Conservation (phyloP, 2,888 invertebrate species). For the Tuta absoluta region DNA sequence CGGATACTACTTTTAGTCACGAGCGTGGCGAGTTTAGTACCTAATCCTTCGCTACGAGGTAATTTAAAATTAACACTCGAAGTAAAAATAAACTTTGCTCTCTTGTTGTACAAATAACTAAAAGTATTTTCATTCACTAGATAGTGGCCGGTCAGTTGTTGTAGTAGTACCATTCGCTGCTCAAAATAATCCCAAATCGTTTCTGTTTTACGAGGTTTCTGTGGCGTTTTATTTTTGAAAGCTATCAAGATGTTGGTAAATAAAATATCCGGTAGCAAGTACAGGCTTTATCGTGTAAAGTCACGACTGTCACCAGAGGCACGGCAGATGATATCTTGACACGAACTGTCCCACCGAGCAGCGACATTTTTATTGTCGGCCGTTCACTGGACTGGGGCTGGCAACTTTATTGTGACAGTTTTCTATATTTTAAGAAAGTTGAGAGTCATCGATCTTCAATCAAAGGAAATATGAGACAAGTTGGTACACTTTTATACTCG, state of each 20-base stretch:
- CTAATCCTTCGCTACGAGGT: too few relatives aligned
- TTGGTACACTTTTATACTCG: too few relatives aligned
- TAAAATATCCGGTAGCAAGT: slow-evolving; percentile 37
- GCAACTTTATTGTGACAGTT: slow-evolving; percentile 16
- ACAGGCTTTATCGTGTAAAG: slow-evolving; percentile 36
- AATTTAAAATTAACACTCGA: too few relatives aligned
- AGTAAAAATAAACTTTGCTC: too few relatives aligned
- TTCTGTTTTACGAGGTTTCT: neutral
- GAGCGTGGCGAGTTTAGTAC: too few relatives aligned
- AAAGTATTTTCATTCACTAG: neutral
- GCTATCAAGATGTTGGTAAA: slow-evolving; percentile 30
- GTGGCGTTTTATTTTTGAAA: neutral
- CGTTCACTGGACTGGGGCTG: slow-evolving; percentile 3
- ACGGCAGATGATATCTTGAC: slow-evolving; percentile 50
- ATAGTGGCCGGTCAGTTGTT: neutral
- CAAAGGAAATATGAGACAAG: neutral
- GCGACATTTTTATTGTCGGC: slow-evolving; percentile 20
- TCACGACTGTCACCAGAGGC: slow-evolving; percentile 45
- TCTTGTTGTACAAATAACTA: too few relatives aligned
- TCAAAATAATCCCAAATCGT: neutral
- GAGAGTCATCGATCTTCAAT: neutral
- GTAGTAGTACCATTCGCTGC: neutral
- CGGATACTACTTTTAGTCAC: too few relatives aligned
- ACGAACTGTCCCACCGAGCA: slow-evolving; percentile 40
- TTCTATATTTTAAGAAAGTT: slow-evolving; percentile 12